phyloP scores from a whole-genome alignment of 2,888 invertebrate species.

The Tromatobia lineatoria region DNA sequence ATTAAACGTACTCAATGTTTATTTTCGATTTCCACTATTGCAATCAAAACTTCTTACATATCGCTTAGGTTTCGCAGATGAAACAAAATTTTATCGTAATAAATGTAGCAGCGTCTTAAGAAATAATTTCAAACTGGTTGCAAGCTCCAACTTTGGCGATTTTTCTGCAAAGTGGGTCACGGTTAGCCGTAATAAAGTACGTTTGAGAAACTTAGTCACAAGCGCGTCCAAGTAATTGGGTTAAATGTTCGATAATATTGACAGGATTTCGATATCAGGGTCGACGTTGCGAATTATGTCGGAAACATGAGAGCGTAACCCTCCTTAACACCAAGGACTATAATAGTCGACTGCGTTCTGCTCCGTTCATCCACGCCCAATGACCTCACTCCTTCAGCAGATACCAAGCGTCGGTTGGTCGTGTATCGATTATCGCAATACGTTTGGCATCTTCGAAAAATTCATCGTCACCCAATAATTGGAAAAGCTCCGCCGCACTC shows the following conservation, averaged over 20 bases:
- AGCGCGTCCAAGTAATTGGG: conserved; percentile 43
- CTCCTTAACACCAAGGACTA: conserved; percentile 48
- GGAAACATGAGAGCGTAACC: conserved; percentile 34
- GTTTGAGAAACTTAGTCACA: neutral
- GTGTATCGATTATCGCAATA: conserved; percentile 65
- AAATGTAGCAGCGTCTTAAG: too few relatives aligned
- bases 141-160: too few relatives aligned
- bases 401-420: conserved; percentile 20
- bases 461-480: conserved; percentile 59
- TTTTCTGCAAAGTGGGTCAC: too few relatives aligned
- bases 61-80: too few relatives aligned
- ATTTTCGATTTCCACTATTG: neutral
- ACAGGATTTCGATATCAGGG: conserved; percentile 64
- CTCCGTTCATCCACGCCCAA: conserved; percentile 36
- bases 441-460: conserved; percentile 64
- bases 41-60: too few relatives aligned
- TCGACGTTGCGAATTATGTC: conserved; percentile 65
- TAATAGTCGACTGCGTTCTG: conserved; percentile 61
- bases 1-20: neutral
- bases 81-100: too few relatives aligned
- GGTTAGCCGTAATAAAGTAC: neutral
- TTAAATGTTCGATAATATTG: conserved; percentile 61
- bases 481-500: conserved; percentile 10
- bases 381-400: conserved; percentile 29
- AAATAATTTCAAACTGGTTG: too few relatives aligned